These are phyloP conservation scores for Drosophila meridiana DNA, from an alignment of 2,888 invertebrate species.

Conservation along the genomic window DNA sequence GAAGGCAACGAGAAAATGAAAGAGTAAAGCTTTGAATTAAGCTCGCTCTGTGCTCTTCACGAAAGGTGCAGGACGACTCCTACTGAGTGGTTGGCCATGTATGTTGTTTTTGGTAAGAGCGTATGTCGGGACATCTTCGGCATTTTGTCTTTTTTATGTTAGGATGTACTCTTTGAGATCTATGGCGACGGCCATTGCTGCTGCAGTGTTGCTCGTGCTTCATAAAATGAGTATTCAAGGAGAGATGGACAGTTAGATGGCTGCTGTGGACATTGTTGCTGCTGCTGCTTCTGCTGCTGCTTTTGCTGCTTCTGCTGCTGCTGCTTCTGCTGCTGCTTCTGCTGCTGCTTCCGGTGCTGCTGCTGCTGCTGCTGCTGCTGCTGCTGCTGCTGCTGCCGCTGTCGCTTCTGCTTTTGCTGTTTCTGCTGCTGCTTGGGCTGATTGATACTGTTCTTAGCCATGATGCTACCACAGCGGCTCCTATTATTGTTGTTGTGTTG, in stretches of 20 bases:
- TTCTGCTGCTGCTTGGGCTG: conserved; percentile 4
- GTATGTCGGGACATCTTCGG: conserved; percentile 1
- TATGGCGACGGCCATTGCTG: conserved; percentile 31
- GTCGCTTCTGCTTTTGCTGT: conserved; percentile 33
- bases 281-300: conserved; percentile 6
- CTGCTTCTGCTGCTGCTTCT: conserved; percentile 24
- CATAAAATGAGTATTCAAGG: conserved; percentile 46
- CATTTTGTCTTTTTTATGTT: conserved; percentile 14
- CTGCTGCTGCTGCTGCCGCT: conserved; percentile 35
- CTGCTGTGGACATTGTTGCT: conserved; percentile 41
- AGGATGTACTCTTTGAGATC: conserved; percentile 50
- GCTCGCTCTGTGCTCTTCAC: conserved; percentile 23
- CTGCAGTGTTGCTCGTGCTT: conserved; percentile 38
- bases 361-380: conserved; percentile 32
- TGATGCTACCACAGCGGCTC: conserved; percentile 2
- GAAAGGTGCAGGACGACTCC: conserved; percentile 15
- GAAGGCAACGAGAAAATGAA: background rate
- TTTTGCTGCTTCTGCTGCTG: conserved; percentile 35
- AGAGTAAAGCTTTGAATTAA: conserved; percentile 5
- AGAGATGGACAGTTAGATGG: conserved; percentile 74
- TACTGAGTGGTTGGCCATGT: background rate
- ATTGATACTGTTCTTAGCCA: conserved; percentile 12
- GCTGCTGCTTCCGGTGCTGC: conserved; percentile 36
- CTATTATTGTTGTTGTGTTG: conserved; percentile 6
- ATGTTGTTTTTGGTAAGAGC: conserved; percentile 23